A percentile compares a stretch with the other conserved stretches of the same genome.
Conservation (phyloP, 2,113 vertebrate genomes). For the Pygoscelis antarcticus region DNA sequence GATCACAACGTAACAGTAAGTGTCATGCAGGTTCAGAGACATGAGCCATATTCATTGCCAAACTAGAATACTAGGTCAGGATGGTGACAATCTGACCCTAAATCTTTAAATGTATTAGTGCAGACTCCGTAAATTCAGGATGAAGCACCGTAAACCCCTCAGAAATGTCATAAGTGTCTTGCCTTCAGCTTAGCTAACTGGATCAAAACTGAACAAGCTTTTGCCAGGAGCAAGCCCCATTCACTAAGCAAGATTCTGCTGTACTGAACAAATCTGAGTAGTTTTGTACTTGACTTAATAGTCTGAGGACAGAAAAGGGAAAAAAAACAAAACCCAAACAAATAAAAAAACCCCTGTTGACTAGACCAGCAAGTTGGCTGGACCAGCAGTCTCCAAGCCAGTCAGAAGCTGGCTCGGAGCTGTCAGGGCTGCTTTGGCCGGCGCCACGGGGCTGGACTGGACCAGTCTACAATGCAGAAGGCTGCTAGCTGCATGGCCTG, state of each 20-base stretch:
- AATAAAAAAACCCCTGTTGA: rapidly evolving
- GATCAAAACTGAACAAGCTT: background rate
- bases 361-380: background rate
- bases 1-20: background rate
- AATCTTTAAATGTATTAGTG: background rate
- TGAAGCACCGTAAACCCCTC: background rate
- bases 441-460: background rate
- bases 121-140: background rate
- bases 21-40: background rate
- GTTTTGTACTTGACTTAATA: background rate
- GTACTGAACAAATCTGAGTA: background rate
- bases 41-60: background rate
- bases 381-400: background rate
- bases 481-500: background rate
- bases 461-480: background rate
- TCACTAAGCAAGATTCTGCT: background rate
- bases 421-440: background rate
- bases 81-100: background rate
- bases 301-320: background rate
- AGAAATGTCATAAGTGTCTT: background rate
- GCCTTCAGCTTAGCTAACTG: background rate
- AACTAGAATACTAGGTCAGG: background rate
- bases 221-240: background rate
- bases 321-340: no score
- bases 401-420: background rate